Base-by-base conservation (phyloP, 2,888 invertebrate genomes). In the Xylophagus ater region DNA sequence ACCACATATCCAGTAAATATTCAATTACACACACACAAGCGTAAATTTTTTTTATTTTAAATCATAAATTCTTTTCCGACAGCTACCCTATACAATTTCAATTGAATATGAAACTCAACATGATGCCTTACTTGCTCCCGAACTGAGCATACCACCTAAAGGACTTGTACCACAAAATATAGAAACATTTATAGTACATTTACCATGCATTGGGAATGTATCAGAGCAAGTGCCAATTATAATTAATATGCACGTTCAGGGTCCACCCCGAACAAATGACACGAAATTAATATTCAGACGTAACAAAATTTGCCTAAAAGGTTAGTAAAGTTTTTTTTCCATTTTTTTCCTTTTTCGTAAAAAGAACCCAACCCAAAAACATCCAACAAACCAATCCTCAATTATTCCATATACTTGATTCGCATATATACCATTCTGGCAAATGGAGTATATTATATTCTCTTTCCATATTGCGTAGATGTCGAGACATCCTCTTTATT, bases 231-330 rank as follows among this genome's bases (percentile, higher is more conserved):
- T 89, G 47, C 75, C 81, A 45, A 78, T 90, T 46, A 75, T 76
- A 45, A 76, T 90, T 57, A 81, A 84, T 59, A 71, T 90, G 51
- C 81, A 85, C 58, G 82, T 90, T 50, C 81, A 81, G 28, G 75
- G 78, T 1, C 75, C 76, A 9, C 75, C 78, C 44, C 71, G 74
- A n/a, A 73, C 81, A 61, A 77, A 81, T 57, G 78, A 79, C 53
- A 80, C 82, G 8, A 68, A 71, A 48, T 70, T 90, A 41, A 74
- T 79, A 50, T 82, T 90, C 67, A 80, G 80, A 55, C 71, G 90
- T 48, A 86, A 84, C 64, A 90, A 89, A 69, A 84, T 88, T 53
- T 90, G 90, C 60, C 71, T 82, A 47, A 80, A 81, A 75, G 82
- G 83, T 81, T 21, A 13, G 37, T 41, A 12, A n/a, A n/a, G n/a